phyloP scores from a whole-genome alignment of 2,888 invertebrate genomes.

The Sinodicranocentrus sp. region DNA sequence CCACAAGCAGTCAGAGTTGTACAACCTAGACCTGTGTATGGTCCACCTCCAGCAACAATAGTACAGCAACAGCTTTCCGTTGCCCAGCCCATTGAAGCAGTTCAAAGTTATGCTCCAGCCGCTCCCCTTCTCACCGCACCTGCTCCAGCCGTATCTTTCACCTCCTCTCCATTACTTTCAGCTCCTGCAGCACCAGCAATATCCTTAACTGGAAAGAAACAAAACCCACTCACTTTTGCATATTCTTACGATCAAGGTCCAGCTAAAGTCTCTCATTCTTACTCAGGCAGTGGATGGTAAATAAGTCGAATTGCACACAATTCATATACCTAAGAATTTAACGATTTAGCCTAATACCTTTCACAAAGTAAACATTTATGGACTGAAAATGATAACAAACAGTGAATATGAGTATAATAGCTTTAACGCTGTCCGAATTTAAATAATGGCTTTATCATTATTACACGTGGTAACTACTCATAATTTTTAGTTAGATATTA shows the following conservation, averaged over 20 bases:
- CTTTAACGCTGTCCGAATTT: too few species aligned
- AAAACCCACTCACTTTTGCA: constrained; percentile 75
- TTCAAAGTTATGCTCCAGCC: constrained; percentile 3
- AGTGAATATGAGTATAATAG: too few species aligned
- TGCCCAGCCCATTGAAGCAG: constrained; percentile 24
- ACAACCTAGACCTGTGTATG: constrained; percentile 47
- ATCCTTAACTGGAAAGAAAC: constrained; percentile 62
- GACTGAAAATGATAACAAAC: too few species aligned
- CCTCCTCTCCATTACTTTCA: constrained; percentile 19
- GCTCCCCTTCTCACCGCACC: constrained; percentile 37
- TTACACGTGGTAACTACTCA: too few species aligned
- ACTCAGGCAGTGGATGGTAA: constrained; percentile 76
- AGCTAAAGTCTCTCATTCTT: constrained; percentile 73
- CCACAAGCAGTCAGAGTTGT: constrained; percentile 18
- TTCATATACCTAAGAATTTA: too few species aligned
- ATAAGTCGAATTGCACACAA: background rate
- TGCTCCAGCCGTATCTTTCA: constrained; percentile 1
- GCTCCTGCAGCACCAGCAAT: constrained; percentile 49
- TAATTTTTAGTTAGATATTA: too few species aligned
- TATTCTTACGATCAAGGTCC: constrained; percentile 73
- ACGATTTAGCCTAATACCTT: too few species aligned
- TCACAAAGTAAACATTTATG: too few species aligned
- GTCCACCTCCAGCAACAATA: constrained; percentile 38
- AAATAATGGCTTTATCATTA: too few species aligned
- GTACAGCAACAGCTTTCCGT: constrained; percentile 25